phyloP scores from a whole-genome alignment of 2,888 invertebrate species.

The Strigamia maritima region DNA sequence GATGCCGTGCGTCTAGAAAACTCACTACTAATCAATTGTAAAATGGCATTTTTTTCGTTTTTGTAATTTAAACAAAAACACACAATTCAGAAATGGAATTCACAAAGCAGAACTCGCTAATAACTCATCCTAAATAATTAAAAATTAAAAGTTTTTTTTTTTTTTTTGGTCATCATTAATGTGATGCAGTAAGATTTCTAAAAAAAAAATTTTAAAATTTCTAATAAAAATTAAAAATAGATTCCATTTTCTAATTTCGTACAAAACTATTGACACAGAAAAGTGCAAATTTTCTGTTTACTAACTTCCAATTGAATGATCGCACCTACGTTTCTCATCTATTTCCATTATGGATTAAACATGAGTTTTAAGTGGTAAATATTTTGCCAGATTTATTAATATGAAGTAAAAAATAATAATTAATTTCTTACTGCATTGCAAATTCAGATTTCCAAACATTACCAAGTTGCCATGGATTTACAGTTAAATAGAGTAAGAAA shows the following conservation, averaged over 20 bases:
- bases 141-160: not conserved
- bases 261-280: no score
- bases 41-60: not conserved
- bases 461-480: not conserved
- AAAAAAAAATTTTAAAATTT: no score
- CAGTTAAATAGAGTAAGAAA: not conserved
- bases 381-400: no score
- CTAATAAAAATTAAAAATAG: no score
- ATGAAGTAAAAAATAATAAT: no score
- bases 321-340: no score
- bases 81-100: slow-evolving; percentile 16
- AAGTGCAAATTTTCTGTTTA: no score
- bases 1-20: slow-evolving; percentile 6
- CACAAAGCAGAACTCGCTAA: not conserved
- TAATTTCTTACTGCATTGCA: not conserved
- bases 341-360: no score
- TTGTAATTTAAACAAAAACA: not conserved
- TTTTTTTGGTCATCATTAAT: not conserved
- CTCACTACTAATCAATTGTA: not conserved
- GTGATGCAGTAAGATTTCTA: not conserved
- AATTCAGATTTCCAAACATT: not conserved
- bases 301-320: no score
- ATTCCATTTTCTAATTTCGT: no score
- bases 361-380: no score
- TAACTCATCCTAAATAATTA: not conserved